Evolutionary conservation across 2,888 invertebrate genomes (phyloP), one percentile per base, ranked within the genome.

Genomic region (Cephonodes hylas): DNA sequence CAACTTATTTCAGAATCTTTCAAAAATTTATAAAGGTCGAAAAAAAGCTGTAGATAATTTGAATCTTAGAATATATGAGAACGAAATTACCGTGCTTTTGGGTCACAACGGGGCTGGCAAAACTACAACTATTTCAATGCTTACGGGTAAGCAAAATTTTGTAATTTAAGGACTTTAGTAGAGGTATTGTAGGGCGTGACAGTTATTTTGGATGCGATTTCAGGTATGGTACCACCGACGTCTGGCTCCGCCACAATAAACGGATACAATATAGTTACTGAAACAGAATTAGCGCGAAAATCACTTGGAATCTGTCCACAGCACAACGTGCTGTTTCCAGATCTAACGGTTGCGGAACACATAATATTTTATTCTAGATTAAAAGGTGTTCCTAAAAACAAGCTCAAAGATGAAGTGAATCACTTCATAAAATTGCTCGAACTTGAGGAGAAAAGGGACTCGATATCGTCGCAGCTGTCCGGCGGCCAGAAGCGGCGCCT

Each of bases 401-500:
- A 93, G 59, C 88, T 95, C 3, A 75, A 93, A 0, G 78, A 81
- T 0, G 96, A 97, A 84, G 95, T 96, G 1, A 82, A 93, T 10
- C 94, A 95, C 77, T 96, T 95, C 76, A 88, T 96, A 1, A 89
- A 93, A 60, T 82, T 95, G 44, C 86, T 97, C 45, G 94, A 95
- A 62, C 83, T 97, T 48, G 93, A 94, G 72, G 93, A 94, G 58
- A 96, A 97, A 93, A 84, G 88, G 60, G 79, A 95, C 76, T 92
- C 93, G 7, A 81, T 92, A 58, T 93, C 96, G 0, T 84, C 85
- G 20, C 94, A 94, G 1, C 88, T 99, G 63, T 98, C 98, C 0
- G 98, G 98, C n/a, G 99, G 99, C 10, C 98, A 98, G 95, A 97
- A 97, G 87, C 93, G 99, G 60, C 96, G 97, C 69, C 86, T 99